These are phyloP conservation scores for Temnopleurus reevesii DNA, from an alignment of 53 echinoderm and acorn worm species.

Conservation along the genomic window DNA sequence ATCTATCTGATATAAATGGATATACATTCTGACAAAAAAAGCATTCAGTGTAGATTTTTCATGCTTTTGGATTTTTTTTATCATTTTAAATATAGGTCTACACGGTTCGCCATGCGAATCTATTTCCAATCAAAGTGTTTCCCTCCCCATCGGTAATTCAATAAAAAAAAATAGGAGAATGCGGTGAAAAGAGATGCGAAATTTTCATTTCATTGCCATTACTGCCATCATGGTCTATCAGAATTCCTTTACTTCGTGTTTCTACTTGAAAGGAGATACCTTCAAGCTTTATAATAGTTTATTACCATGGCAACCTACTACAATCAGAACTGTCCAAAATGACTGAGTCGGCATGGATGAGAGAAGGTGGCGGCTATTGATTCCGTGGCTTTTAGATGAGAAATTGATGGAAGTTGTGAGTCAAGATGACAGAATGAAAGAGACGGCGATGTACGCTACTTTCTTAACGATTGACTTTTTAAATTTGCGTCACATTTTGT, in stretches of 20 bases:
- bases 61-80: no score
- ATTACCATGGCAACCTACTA: neutral
- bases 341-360: neutral
- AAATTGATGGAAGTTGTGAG: neutral
- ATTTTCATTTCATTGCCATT: neutral
- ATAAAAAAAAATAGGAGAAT: neutral
- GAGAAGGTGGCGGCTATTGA: neutral
- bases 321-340: neutral
- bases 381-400: neutral
- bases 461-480: neutral
- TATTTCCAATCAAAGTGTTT: no score
- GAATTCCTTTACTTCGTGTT: neutral
- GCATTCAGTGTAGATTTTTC: no score
- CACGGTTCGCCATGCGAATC: no score
- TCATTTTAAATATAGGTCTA: no score
- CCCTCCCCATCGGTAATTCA: no score
- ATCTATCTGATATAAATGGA: no score
- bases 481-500: slow-evolving; percentile 6
- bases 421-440: neutral
- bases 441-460: neutral
- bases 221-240: neutral
- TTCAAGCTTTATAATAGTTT: neutral
- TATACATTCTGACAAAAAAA: no score
- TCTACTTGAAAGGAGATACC: slow-evolving; percentile 6
- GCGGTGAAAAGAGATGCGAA: neutral